These are phyloP conservation scores for Chanos chanos DNA, from an alignment of 2,797 vertebrate genomes.

Conservation along the genomic window DNA sequence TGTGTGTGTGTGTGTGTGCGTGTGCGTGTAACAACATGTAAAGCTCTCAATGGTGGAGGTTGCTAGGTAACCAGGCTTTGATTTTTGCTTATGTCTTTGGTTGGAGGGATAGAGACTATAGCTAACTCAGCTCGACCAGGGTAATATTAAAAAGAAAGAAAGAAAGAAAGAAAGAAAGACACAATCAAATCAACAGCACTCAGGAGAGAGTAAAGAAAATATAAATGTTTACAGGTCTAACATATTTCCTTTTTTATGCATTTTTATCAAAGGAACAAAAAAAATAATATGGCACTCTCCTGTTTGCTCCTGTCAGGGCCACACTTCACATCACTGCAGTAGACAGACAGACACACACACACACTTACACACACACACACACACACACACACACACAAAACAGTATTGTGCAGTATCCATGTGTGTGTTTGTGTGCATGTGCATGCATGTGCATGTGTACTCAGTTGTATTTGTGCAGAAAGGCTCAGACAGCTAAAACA, in stretches of 20 bases:
- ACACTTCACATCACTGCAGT: constrained; percentile 4
- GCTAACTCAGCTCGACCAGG: constrained; percentile 1
- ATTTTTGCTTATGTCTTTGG: constrained; percentile 9
- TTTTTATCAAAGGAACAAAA: too few relatives aligned
- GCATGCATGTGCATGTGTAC: not conserved
- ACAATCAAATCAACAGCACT: too few relatives aligned
- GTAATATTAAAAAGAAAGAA: not conserved
- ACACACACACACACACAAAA: not conserved
- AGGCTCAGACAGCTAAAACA: not conserved
- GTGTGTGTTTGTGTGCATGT: not conserved
- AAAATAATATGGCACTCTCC: too few relatives aligned
- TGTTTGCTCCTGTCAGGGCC: not conserved
- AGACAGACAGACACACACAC: not conserved
- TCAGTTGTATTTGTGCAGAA: not conserved
- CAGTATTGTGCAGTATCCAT: not conserved
- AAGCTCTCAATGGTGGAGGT: constrained; percentile 18
- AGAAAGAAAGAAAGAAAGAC: too few relatives aligned
- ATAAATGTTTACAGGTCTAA: too few relatives aligned
- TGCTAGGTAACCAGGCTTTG: constrained; percentile 34
- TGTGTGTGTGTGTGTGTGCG: not conserved
- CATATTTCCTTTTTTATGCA: too few relatives aligned
- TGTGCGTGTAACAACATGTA: not conserved
- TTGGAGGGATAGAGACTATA: too few relatives aligned
- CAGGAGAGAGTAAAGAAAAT: too few relatives aligned
- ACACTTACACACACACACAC: not conserved